These are phyloP conservation scores for Agrotis exclamationis DNA, from an alignment of 2,888 invertebrate genomes.

Conservation along the genomic window DNA sequence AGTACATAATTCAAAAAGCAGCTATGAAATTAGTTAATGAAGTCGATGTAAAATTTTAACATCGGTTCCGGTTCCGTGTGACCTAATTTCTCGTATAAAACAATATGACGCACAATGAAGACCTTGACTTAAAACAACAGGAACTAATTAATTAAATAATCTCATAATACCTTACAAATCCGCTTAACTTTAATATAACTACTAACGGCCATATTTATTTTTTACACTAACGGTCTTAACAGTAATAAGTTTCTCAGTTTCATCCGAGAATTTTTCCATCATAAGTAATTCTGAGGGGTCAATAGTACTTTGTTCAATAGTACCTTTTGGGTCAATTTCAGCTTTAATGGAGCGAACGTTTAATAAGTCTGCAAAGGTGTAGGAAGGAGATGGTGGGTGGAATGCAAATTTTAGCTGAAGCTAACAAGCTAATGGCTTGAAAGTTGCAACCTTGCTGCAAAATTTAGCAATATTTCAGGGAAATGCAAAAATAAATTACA, in stretches of 20 bases:
- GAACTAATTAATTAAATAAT: conserved; percentile 62
- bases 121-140: conserved; percentile 47
- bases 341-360: conserved; percentile 30
- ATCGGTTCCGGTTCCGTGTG: not conserved
- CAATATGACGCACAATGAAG: conserved; percentile 28
- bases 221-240: conserved; percentile 59
- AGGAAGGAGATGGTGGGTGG: not conserved
- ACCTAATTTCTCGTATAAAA: conserved; percentile 43
- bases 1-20: conserved; percentile 1
- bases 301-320: conserved; percentile 37
- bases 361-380: conserved; percentile 35
- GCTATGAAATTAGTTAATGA: not conserved
- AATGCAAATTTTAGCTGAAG: conserved; percentile 30
- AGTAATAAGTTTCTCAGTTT: conserved; percentile 25
- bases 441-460: conserved; percentile 18
- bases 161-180: conserved; percentile 64
- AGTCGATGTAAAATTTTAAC: conserved; percentile 9
- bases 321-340: conserved; percentile 27
- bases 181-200: conserved; percentile 64
- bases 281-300: conserved; percentile 39
- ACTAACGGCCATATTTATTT: conserved; percentile 67
- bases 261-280: conserved; percentile 21
- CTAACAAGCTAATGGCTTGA: conserved; percentile 31
- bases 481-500: conserved; percentile 20
- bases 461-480: conserved; percentile 18